Evolutionary conservation across 2,113 vertebrate species (phyloP).

Genomic region (Guaruba guarouba): DNA sequence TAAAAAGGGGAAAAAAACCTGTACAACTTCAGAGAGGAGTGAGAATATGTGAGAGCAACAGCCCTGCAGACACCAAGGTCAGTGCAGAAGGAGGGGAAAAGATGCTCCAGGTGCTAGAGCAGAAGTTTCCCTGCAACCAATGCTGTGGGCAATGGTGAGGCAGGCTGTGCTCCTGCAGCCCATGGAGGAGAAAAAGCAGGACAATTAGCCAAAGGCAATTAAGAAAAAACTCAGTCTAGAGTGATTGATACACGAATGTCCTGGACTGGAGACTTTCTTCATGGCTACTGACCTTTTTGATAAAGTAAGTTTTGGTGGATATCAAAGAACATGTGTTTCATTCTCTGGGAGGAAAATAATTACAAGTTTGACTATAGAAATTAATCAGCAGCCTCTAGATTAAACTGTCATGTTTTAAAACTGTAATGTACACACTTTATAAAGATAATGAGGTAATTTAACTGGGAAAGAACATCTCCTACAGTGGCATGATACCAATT

Average conservation of each 20-base stretch:
- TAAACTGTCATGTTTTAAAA: neutral
- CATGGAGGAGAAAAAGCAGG: neutral
- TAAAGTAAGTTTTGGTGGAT: neutral
- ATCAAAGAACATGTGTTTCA: neutral
- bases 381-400: neutral
- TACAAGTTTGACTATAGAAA: neutral
- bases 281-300: neutral
- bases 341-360: neutral
- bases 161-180: neutral
- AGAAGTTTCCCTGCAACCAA: neutral
- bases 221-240: neutral
- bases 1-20: neutral
- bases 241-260: neutral
- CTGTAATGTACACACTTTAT: neutral
- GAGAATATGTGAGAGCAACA: neutral
- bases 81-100: accelerated
- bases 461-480: neutral
- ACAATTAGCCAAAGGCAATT: neutral
- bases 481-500: neutral
- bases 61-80: too few species aligned
- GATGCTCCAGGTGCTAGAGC: accelerated
- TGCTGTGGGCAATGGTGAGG: neutral
- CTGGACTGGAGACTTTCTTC: neutral
- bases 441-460: neutral
- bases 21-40: neutral